phyloP scores from a whole-genome alignment of 2,113 vertebrate species.

The Macroglossus sobrinus region DNA sequence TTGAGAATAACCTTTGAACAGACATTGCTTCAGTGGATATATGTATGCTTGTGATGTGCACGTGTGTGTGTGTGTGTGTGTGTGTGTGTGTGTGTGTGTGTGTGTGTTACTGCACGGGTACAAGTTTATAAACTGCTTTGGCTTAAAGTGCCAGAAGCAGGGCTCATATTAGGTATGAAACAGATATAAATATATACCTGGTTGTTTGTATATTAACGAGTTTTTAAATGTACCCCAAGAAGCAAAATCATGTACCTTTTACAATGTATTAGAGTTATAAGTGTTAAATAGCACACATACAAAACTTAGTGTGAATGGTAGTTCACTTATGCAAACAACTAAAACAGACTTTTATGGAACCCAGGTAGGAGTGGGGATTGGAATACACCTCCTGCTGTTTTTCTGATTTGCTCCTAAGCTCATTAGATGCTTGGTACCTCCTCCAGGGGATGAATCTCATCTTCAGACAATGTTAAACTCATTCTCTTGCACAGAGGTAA shows the following conservation, averaged over 20 bases:
- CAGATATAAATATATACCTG: neutral
- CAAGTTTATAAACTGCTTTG: neutral
- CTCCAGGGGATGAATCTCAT: slow-evolving; percentile 60
- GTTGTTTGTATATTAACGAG: neutral
- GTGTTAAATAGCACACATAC: neutral
- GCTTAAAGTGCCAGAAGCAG: neutral
- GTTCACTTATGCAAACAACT: neutral
- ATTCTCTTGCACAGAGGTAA: slow-evolving; percentile 56
- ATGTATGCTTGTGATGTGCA: neutral
- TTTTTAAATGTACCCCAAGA: slow-evolving; percentile 20
- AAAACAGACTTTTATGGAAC: neutral
- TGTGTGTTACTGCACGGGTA: neutral
- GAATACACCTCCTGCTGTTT: slow-evolving; percentile 28
- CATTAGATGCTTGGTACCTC: slow-evolving; percentile 25
- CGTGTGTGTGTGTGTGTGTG: neutral
- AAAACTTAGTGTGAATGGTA: neutral
- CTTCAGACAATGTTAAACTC: slow-evolving; percentile 65
- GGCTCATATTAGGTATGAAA: neutral
- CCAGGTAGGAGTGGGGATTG: neutral
- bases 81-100: no score
- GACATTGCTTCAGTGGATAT: neutral
- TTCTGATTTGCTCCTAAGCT: slow-evolving; percentile 57
- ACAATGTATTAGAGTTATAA: neutral
- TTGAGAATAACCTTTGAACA: neutral
- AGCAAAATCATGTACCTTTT: neutral